Evolutionary conservation across 2,888 invertebrate species (phyloP), one percentile per base, ranked within the genome.

Genomic region (Rhimphoctona megacephalus): DNA sequence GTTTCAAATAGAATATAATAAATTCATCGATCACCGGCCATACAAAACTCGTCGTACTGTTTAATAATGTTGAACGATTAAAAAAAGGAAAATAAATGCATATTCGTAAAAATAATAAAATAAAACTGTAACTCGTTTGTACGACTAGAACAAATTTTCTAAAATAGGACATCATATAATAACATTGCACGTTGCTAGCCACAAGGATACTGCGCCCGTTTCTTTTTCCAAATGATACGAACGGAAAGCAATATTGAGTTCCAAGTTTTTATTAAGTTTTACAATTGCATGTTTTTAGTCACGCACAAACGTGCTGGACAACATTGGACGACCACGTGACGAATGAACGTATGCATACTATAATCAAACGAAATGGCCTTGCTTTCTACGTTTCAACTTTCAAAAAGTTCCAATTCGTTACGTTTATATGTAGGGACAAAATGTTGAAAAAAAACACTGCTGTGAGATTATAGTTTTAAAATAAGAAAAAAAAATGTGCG

Each of bases 351-450:
- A 30, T 30, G 30, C 25, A 70, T 46, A 39, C 30, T 30, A 49
- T 30, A 70, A 70, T 70, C 19, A 49, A 70, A 70, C 70, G 70
- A 49, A 70, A 70, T 25, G 70, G 30, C 49, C 30, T 43, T 70
- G 46, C 43, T 70, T 70, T 30, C 69, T 43, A 46, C 69, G 25
- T 46, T 46, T 46, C 46, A 46, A 70, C 46, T 43, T 46, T 25
- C 69, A 22, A 46, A 30, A 70, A 70, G 46, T 46, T 25, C 46
- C 43, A 19, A 25, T 61, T 61, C 39, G 30, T 22, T 25, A 25
- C 61, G 43, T 17, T 11, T 19, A 54, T 39, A 57, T 67, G 6
- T 22, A 73, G 57, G 7, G 54, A 73, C 39, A 61, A 46, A 43
- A 25, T 9, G 19, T 17, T 14, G 43, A 9, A 25, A 61, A 49